Conservation (phyloP, 1,140 invertebrate species). For the Drosophila simulans region DNA sequence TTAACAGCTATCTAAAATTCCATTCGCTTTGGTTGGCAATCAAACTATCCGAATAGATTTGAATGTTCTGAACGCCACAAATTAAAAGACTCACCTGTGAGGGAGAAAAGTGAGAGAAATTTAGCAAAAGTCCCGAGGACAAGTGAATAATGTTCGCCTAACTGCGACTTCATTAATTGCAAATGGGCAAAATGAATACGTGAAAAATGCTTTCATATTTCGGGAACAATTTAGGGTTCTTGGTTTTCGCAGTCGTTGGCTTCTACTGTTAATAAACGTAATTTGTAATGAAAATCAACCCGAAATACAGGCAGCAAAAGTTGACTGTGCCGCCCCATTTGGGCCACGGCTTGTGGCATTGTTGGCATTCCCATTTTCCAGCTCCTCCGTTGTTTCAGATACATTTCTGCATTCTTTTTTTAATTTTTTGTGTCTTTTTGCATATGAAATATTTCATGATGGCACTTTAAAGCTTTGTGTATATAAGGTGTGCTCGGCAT, state of each 20-base stretch:
- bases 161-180: conserved; percentile 25
- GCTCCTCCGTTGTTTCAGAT: conserved; percentile 16
- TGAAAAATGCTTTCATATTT: conserved; percentile 20
- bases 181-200: conserved; percentile 14
- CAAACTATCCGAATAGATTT: conserved; percentile 20
- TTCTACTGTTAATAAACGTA: conserved; percentile 72
- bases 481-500: conserved; percentile 51
- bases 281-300: conserved; percentile 74
- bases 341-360: conserved; percentile 36
- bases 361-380: conserved; percentile 50
- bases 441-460: conserved; percentile 76
- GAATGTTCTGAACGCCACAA: background rate
- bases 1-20: conserved; percentile 63
- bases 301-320: conserved; percentile 20
- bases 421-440: conserved; percentile 20
- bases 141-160: background rate
- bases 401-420: conserved; percentile 7
- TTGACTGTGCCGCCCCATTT: conserved; percentile 22
- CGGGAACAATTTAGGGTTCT: conserved; percentile 39
- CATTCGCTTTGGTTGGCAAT: conserved; percentile 42
- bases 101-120: background rate
- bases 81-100: background rate
- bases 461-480: conserved; percentile 69
- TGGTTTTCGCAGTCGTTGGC: conserved; percentile 32
- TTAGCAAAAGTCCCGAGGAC: background rate